Evolutionary conservation across 2,797 vertebrate genomes (phyloP), one percentile per base, ranked within the genome.

Genomic region (Helicolenus hilgendorfi): DNA sequence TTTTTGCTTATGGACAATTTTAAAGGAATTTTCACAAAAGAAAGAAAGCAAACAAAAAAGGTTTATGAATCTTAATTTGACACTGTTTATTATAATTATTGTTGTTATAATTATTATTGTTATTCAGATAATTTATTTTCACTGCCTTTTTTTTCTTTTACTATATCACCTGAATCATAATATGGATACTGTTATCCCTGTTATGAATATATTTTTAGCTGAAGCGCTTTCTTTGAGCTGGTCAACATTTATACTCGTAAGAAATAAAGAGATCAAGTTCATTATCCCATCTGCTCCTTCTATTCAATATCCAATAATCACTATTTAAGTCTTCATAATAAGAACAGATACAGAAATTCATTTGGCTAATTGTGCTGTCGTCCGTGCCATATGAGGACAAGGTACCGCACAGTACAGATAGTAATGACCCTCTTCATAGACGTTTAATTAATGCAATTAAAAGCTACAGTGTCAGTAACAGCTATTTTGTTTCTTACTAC

Each of bases 111-210:
- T 94, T 91, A 92, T 92, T 94, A 92, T 95, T 96, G 87, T 95
- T 96, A 91, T 96, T 94, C 92, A 96, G 92, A 96, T 97, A 96
- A 97, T 97, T 97, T 97, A 97, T 97, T 97, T 96, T 96, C 92
- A 93, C 89, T 93, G 89, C 78, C 87, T 92, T 89, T 84, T 81
- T 82, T 84, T 87, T 87, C 87, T 91, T 90, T 89, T 88, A 92
- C 67, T 90, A 92, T 94, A 91, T 94, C 90, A 88, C 92, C 86
- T 87, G 85, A 94, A 90, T 92, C 85, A 88, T 93, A 89, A 87
- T 87, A 93, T 67, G 86, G 89, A 95, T 92, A 85, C 76, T 94
- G 89, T 92, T 96, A 94, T 91, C 63, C 77, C 90, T 93, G 74
- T 91, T 95, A 92, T 94, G 86, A 96, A 91, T 95, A 94, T 96